Evolutionary conservation across 1,140 invertebrate genomes (phyloP), one percentile per base, ranked within the genome.

Genomic region (Drosophila eugracilis): DNA sequence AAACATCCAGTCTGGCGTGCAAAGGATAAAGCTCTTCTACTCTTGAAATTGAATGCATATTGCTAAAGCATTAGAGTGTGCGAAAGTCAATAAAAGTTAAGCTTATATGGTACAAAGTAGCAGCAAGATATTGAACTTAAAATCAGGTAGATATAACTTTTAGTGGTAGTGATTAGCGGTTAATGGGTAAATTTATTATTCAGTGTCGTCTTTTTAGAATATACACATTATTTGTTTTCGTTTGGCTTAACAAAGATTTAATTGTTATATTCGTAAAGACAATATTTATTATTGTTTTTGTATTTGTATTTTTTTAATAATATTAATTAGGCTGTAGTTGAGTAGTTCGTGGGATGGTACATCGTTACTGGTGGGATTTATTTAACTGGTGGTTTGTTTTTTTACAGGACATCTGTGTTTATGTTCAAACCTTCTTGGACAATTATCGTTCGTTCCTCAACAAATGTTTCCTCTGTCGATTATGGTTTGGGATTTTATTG

Each of bases 371-470:
- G 78, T 63, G 75, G 79, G 70, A 26, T 72, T 69, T 79, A 67
- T 80, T 59, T 65, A 54, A 52, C 32, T 62, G 48, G 37, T 50
- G 50, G 47, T 65, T 52, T 49, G 54, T 39, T 59, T 72, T 45
- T 39, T 65, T 89, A 91, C 90, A 90, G 80, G 81, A 85, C 74
- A 58, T 90, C 90, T 71, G 90, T 86, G 76, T 89, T 72, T 90
- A 90, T 91, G 74, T 84, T 83, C 90, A 91, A 90, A 91, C 90
- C 90, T 91, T 91, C 90, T 75, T 90, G 59, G 66, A 91, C 90
- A 73, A 91, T 77, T 75, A 91, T 81, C 44, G 90, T 91, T 73
- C 90, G 90, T 74, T 91, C 90, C 81, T 91, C 90, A 52, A 91
- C 75, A 88, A 90, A 90, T 76, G 90, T 90, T 90, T 91, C 90